Base-by-base conservation (phyloP, 2,797 vertebrate species). In the Antennarius maculatus region DNA sequence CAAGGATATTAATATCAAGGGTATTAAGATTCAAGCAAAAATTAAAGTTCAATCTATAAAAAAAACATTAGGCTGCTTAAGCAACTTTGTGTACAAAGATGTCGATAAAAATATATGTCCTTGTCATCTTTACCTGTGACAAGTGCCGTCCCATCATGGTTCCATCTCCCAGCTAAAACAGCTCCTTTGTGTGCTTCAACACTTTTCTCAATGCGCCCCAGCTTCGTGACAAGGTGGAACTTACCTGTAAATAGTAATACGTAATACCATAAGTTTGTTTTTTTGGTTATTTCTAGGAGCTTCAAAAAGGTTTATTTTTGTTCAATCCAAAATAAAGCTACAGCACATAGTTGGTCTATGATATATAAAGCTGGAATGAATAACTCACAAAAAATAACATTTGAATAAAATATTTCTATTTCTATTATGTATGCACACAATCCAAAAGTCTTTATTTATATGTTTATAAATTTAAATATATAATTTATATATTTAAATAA, bases 141-240 rank as follows among this genome's bases (percentile, higher is more conserved):
- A 64, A 99, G 92, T 10, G 97, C 96, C 23, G 96, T 97, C 43
- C 97, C 97, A 60, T 99, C 97, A 1, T 94, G 94, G 91, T 97
- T 99, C 97, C 98, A 99, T 80, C 93, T 94, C 60, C 94, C 97
- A 50, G 96, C 94, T 62, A 99, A 92, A 57, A 98, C 96, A 16
- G 98, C 97, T 83, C 98, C 97, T 83, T 92, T 93, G 51, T 99
- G 97, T 1, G 96, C 96, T 63, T 99, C 97, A 2, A 99, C 92
- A 37, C 95, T 99, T 84, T 98, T 99, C 85, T 99, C 97, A 18
- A 99, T 92, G 75, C 96, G 95, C 55, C 97, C 97, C 0, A 87
- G 85, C 78, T 95, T 99, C 6, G 96, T 96, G 82, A 92, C 92
- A 82, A 99, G 92, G 83, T 99, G 97, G 79, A 98, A 98, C 84